These are phyloP conservation scores for Notothenia coriiceps DNA, from an alignment of 2,113 vertebrate genomes.

Conservation along the genomic window DNA sequence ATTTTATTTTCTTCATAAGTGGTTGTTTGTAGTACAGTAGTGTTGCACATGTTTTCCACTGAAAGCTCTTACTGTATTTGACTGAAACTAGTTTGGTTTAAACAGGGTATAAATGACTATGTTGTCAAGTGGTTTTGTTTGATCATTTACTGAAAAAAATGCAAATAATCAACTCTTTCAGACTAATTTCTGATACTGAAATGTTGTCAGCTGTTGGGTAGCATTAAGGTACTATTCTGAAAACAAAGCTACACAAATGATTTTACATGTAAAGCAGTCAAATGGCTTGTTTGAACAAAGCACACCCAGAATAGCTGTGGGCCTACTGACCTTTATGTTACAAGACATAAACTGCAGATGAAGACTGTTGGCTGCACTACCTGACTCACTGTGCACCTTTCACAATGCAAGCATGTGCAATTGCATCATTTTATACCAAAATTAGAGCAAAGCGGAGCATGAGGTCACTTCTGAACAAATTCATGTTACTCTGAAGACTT, in stretches of 20 bases:
- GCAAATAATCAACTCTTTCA: conserved; percentile 91
- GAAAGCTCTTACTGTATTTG: conserved; percentile 84
- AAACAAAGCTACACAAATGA: conserved; percentile 23
- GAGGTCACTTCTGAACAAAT: conserved; percentile 55
- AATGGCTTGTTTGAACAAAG: conserved; percentile 90
- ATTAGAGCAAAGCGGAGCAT: conserved; percentile 38
- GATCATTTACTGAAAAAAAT: conserved; percentile 86
- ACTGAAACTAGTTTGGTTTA: conserved; percentile 83
- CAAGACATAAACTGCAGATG: conserved; percentile 81
- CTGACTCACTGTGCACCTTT: conserved; percentile 86
- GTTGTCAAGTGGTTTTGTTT: conserved; percentile 90
- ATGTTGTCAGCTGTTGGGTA: conserved; percentile 77
- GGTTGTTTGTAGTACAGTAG: conserved; percentile 65
- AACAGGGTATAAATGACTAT: conserved; percentile 96
- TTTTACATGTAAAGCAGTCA: conserved; percentile 52
- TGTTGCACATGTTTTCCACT: conserved; percentile 77
- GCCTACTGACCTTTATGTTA: conserved; percentile 82
- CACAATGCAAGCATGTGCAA: conserved; percentile 68
- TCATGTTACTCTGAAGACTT: conserved; percentile 29
- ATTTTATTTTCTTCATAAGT: conserved; percentile 54
- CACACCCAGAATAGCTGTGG: conserved; percentile 88
- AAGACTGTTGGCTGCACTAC: conserved; percentile 85
- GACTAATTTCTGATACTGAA: conserved; percentile 89
- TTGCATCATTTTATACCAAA: conserved; percentile 74
- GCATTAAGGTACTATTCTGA: conserved; percentile 90